phyloP scores from a whole-genome alignment of 2,797 vertebrate genomes.

The Arctocebus calabarensis region DNA sequence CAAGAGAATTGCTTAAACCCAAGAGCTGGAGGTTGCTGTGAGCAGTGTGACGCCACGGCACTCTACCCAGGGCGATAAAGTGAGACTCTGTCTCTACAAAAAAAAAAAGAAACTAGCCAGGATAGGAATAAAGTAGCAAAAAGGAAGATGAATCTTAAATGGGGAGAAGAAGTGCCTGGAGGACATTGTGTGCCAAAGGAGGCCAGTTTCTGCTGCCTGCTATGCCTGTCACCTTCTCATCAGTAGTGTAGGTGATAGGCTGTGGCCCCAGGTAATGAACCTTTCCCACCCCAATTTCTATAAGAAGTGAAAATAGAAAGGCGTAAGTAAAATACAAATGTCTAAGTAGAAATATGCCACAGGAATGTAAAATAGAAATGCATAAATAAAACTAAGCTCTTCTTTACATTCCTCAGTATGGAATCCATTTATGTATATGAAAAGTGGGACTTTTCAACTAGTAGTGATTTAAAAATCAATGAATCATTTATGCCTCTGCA shows the following conservation, averaged over 20 bases:
- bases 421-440: constrained; percentile 55
- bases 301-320: constrained; percentile 51
- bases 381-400: constrained; percentile 62
- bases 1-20: too few relatives aligned
- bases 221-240: background rate
- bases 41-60: too few relatives aligned
- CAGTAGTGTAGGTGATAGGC: background rate
- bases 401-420: constrained; percentile 26
- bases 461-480: constrained; percentile 74
- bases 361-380: constrained; percentile 30
- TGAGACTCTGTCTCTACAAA: too few relatives aligned
- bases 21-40: too few relatives aligned
- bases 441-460: constrained; percentile 70
- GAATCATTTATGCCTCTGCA: constrained; percentile 78
- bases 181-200: background rate
- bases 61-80: too few relatives aligned
- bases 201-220: background rate
- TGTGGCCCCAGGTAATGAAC: background rate
- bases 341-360: constrained; percentile 42
- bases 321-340: constrained; percentile 44
- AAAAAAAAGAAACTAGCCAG: constrained; percentile 1
- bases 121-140: constrained; percentile 4
- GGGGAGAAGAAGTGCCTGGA: background rate
- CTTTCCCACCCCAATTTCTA: constrained; percentile 41
- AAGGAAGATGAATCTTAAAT: background rate